These are phyloP conservation scores for Nestor notabilis DNA, from an alignment of 2,113 vertebrate genomes.

Conservation along the genomic window DNA sequence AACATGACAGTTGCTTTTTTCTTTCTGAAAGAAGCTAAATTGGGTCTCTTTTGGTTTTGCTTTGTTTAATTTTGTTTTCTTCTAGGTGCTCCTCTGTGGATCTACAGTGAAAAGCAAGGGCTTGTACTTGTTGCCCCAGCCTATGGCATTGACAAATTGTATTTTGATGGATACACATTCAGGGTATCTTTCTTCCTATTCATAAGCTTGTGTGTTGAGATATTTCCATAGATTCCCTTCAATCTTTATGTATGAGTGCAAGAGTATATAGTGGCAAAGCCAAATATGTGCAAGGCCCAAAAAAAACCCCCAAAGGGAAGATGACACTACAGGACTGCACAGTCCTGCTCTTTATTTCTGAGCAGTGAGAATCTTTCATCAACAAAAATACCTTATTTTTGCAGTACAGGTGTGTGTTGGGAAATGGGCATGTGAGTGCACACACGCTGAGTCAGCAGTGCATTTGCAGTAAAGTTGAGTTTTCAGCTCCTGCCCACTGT, in stretches of 20 bases:
- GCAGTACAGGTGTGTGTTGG: neutral
- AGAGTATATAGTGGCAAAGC: neutral
- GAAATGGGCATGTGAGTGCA: neutral
- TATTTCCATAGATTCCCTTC: neutral
- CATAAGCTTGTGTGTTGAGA: neutral
- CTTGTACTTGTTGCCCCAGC: neutral
- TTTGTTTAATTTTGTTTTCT: neutral
- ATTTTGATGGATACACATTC: slow-evolving; percentile 30
- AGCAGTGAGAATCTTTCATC: neutral
- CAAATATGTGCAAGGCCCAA: neutral
- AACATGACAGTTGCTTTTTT: neutral
- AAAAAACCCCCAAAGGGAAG: neutral
- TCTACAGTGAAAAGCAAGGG: slow-evolving; percentile 9
- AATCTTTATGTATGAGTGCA: neutral
- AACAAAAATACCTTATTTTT: neutral
- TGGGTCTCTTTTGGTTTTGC: neutral
- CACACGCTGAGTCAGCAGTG: neutral
- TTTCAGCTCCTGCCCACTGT: neutral
- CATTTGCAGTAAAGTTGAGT: neutral
- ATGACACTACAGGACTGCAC: neutral
- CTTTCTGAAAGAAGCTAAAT: neutral
- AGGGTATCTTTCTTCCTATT: slow-evolving; percentile 25
- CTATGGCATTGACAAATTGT: slow-evolving; percentile 22
- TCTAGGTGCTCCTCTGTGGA: slow-evolving; percentile 2
- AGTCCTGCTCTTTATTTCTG: neutral